Base-by-base conservation (phyloP, 2,797 vertebrate genomes). In the Nannoperca australis region DNA sequence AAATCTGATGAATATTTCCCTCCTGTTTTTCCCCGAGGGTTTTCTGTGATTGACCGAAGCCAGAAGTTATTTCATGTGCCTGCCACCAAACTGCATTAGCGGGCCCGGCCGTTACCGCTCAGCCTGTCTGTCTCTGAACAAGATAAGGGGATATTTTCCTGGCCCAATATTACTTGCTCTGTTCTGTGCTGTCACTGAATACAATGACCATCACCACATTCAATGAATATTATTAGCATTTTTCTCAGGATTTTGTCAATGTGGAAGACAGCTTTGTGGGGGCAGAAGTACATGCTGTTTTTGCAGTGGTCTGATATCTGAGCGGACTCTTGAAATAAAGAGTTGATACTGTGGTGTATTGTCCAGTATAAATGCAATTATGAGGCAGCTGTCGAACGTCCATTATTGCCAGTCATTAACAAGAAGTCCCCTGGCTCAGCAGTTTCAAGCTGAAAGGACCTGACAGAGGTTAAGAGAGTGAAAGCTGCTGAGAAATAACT, bases 201-300 rank as follows among this genome's bases (percentile, higher is more conserved):
- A 85, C 88, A 92, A 86, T 83, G 84, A 76, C 77, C 78, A 74
- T 83, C 88, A 86, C 54, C 62, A 54, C 67, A 81, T 89, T 83
- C 85, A 85, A 88, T 92, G 81, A 90, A 91, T 91, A 87, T 88
- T 90, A 89, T 91, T 91, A 86, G 74, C 79, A 89, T 87, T 87
- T 85, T 83, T 86, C 70, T 76, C 27, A 30, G 74, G 24, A 79
- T 76, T 69, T 70, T 86, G 82, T 84, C 81, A 76, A 58, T 61
- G 73, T 62, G 44, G 74, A 75, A 70, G 67, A 77, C 69, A 66
- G 74, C 78, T 79, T 54, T 79, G 68, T 69, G 61, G 65, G 54
- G 83, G 70, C 18, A 45, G 65, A 87, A 62, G 76, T 68, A 58
- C 66, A 65, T 6, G 7, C 76, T 78, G 70, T 78, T 86, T 79